phyloP scores from a whole-genome alignment of 2,888 invertebrate genomes.

The Caenorhabditis sp. region DNA sequence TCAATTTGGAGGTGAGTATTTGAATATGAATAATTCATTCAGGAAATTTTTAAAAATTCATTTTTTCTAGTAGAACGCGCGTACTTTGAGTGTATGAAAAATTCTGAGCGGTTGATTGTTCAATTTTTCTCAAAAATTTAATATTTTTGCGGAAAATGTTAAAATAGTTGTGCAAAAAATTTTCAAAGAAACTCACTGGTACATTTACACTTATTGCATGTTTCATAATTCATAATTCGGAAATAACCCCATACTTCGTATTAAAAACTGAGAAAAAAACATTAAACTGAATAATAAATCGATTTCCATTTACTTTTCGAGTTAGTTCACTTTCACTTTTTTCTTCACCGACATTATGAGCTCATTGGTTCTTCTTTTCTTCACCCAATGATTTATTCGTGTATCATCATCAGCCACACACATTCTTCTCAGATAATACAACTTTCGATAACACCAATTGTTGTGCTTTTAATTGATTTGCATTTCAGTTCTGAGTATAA shows the following conservation, averaged over 20 bases:
- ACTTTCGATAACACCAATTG: not conserved
- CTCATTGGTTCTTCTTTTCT: not conserved
- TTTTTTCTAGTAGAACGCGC: not conserved
- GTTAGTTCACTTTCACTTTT: not conserved
- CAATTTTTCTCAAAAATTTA: no score
- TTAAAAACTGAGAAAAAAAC: no score
- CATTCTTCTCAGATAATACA: not conserved
- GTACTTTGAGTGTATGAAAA: no score
- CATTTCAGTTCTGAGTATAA: no score
- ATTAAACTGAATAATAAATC: not conserved
- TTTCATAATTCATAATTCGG: no score
- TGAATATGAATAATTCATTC: not conserved
- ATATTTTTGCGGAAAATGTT: no score
- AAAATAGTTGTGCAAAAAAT: no score
- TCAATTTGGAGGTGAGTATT: constrained; percentile 34
- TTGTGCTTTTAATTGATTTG: not conserved
- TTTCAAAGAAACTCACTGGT: no score
- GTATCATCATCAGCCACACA: not conserved
- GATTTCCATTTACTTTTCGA: not conserved
- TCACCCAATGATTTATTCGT: not conserved
- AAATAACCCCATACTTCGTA: not conserved
- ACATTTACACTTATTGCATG: no score
- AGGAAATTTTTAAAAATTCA: not conserved
- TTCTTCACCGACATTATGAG: not conserved
- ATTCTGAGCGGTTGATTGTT: no score